Base-by-base conservation (phyloP, 2,888 invertebrate species). In the Bombyx huttoni region DNA sequence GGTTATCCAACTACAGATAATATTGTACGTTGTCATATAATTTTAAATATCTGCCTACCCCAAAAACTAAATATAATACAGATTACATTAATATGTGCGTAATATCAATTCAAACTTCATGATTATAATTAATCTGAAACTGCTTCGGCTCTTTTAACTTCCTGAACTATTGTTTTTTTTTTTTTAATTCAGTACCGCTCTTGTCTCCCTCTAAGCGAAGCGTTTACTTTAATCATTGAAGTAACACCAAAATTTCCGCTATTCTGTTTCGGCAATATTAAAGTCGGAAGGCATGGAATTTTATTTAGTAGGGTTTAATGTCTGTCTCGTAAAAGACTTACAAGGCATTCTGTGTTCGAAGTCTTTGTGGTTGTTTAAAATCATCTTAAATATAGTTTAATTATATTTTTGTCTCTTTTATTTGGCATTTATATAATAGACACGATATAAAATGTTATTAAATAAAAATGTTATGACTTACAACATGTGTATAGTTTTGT, bases 201-300 rank as follows among this genome's bases (percentile, higher is more conserved):
- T 24, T 24, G 2, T 24, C 24, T 24, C 24, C 24, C 24, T 24
- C 24, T 24, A 3, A 24, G 24, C 24, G 52, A 48, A 13, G 46
- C 54, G 52, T 54, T 54, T 46, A 35, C 40, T 24, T 48, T 54
- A 54, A 55, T 54, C 52, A 55, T 55, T 59, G 48, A 55, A 55
- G 55, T 54, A 54, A 49, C 56, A 58, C 52, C 50, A 57, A 54
- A 55, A 55, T 61, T 59, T 56, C 57, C 55, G 53, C 56, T 53
- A 54, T 54, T 49, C 50, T 49, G 51, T 55, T 49, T 52, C 47
- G 52, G 54, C 51, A 52, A 56, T 53, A 55, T 51, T 55, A 51
- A 55, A 53, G 58, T 58, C 57, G 53, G 49, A 49, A 52, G 49
- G 49, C 53, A 51, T 14, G 54, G 54, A 46, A 53, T 55, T 53